A percentile compares a stretch with the other conserved stretches of the same genome.
Conservation (phyloP, 2,113 vertebrate genomes). For the Chunga burmeisteri region DNA sequence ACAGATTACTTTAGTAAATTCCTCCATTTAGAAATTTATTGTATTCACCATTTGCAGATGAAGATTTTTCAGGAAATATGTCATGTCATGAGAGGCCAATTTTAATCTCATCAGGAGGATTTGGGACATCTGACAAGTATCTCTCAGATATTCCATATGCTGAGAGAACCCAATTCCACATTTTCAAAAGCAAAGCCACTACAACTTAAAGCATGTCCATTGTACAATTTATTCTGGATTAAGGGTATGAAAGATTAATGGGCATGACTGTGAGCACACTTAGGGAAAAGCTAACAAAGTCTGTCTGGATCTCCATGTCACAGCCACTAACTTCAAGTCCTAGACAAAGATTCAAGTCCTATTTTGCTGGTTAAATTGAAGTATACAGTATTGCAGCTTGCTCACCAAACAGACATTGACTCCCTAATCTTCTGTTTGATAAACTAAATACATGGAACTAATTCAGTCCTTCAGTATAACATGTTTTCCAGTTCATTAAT, state of each 20-base stretch:
- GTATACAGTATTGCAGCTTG: background rate
- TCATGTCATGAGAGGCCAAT: background rate
- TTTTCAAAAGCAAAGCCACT: background rate
- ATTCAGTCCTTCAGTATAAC: background rate
- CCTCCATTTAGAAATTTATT: background rate
- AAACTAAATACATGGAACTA: background rate
- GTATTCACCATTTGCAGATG: background rate
- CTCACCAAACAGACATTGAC: background rate
- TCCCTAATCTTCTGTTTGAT: background rate
- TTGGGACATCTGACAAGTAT: background rate
- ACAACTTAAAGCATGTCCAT: background rate
- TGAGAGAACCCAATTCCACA: background rate
- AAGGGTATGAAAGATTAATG: background rate
- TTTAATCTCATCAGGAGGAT: background rate
- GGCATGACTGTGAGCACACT: background rate
- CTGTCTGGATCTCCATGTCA: background rate
- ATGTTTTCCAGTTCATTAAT: conserved; percentile 3
- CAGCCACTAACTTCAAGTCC: background rate
- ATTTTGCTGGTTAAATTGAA: background rate
- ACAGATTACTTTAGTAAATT: background rate
- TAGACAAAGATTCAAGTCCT: background rate
- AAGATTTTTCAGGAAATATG: background rate
- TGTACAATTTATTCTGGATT: background rate
- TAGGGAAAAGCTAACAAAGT: background rate
- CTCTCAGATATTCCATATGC: background rate